A percentile compares a stretch with the other conserved stretches of the same genome.
phyloP scores from a whole-genome alignment of 2,113 vertebrate species.

The Rattus norvegicus region DNA sequence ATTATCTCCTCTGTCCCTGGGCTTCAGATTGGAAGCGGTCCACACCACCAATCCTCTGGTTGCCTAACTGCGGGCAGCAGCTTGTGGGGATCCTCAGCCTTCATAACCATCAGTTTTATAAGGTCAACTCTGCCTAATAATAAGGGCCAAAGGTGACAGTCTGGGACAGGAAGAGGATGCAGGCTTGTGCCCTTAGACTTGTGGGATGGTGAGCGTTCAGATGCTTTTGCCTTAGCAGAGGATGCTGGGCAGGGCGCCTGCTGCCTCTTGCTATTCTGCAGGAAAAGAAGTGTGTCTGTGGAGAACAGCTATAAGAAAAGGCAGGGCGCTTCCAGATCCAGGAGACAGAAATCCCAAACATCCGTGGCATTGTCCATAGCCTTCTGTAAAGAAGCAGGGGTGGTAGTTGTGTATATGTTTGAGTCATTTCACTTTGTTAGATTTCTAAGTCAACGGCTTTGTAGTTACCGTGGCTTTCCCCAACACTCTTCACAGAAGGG shows the following conservation, averaged over 20 bases:
- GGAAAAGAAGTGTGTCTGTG: neutral
- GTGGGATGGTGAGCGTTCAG: neutral
- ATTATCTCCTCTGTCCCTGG: neutral
- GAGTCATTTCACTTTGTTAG: neutral
- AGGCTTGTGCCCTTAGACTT: neutral
- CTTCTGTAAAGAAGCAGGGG: neutral
- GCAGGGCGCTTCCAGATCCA: neutral
- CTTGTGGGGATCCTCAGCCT: neutral
- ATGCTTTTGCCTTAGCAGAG: neutral
- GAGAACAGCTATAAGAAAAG: neutral
- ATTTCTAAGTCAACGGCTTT: neutral
- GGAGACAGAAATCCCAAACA: neutral
- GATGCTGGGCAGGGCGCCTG: no score
- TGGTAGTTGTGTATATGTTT: neutral
- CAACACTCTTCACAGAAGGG: neutral
- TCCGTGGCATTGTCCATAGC: neutral
- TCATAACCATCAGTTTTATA: neutral
- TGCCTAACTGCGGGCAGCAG: neutral
- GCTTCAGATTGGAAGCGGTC: neutral
- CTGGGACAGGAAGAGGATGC: neutral
- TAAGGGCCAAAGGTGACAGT: neutral
- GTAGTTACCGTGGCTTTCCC: neutral
- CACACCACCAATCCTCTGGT: neutral
- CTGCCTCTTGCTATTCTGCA: neutral
- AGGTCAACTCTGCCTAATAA: neutral